Percentiles rank a stretch among this genome's conserved stretches.
Conservation (phyloP, 2,888 invertebrate genomes). For the Rhamnusium bicolor region DNA sequence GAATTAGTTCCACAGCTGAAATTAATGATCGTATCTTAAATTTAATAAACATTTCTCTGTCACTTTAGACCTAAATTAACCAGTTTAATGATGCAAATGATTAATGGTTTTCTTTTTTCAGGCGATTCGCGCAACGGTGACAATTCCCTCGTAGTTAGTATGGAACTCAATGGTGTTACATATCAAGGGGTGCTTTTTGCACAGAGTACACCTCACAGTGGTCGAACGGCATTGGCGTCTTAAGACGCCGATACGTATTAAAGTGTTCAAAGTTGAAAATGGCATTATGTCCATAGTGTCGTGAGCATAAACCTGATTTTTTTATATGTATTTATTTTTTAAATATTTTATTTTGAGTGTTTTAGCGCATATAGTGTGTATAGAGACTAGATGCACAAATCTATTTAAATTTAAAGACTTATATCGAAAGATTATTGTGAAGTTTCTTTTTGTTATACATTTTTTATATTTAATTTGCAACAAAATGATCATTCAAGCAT, state of each 20-base stretch:
- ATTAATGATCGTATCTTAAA: conserved; percentile 54
- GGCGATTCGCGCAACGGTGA: conserved; percentile 89
- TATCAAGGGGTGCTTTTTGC: conserved; percentile 96
- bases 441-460: conserved; percentile 21
- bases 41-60: conserved; percentile 54
- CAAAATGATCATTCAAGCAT: conserved; percentile 21
- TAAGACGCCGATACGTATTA: conserved; percentile 48
- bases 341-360: conserved; percentile 36
- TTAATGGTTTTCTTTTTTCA: conserved; percentile 69
- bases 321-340: conserved; percentile 47
- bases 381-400: conserved; percentile 27
- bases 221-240: conserved; percentile 64
- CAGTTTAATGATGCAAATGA: conserved; percentile 53
- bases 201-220: conserved; percentile 65
- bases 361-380: conserved; percentile 31
- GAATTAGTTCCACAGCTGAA: conserved; percentile 45
- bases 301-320: conserved; percentile 24
- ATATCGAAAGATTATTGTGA: neutral
- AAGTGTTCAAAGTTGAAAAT: conserved; percentile 36
- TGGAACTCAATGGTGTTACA: conserved; percentile 96
- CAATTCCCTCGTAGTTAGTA: conserved; percentile 92
- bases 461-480: conserved; percentile 27
- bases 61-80: conserved; percentile 53
- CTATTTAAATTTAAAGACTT: conserved; percentile 14
- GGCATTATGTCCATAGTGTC: neutral